Conservation (phyloP, 1,140 invertebrate genomes). For the Maniola jurtina region DNA sequence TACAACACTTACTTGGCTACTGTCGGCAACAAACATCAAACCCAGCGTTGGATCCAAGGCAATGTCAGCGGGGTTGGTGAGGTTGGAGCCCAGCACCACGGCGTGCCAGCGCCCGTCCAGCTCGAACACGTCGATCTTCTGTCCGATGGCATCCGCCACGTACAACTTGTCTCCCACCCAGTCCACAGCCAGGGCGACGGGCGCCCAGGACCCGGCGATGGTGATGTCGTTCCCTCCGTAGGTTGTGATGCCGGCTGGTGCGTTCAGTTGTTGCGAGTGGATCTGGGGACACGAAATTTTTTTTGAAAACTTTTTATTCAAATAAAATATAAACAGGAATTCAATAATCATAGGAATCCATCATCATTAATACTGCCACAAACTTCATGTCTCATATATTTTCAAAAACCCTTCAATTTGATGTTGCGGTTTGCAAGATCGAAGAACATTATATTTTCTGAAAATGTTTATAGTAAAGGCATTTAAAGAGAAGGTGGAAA, state of each 20-base stretch:
- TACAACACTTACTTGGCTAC: conserved; percentile 82
- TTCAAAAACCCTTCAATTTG: too few relatives aligned
- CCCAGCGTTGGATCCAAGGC: conserved; percentile 94
- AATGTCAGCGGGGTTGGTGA: conserved; percentile 94
- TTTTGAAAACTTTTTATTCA: too few relatives aligned
- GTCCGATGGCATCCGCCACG: conserved; percentile 94
- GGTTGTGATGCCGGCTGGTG: conserved; percentile 57
- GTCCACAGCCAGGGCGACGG: conserved; percentile 95
- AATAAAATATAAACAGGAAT: too few relatives aligned
- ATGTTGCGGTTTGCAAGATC: too few relatives aligned
- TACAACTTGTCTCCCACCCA: conserved; percentile 98
- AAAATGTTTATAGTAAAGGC: too few relatives aligned
- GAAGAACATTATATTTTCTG: too few relatives aligned
- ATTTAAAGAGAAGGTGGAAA: too few relatives aligned
- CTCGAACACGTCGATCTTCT: conserved; percentile 96
- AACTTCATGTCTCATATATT: too few relatives aligned
- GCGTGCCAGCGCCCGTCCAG: conserved; percentile 90
- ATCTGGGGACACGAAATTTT: conserved; percentile 65
- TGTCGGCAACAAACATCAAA: conserved; percentile 96
- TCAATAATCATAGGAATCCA: too few relatives aligned
- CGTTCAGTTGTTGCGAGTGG: conserved; percentile 81
- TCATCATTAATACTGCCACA: too few relatives aligned
- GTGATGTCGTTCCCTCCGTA: conserved; percentile 83
- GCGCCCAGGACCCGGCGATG: conserved; percentile 90
- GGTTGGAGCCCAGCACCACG: conserved; percentile 93